These are phyloP conservation scores for Equus quagga DNA, from an alignment of 2,113 vertebrate species.

Conservation along the genomic window DNA sequence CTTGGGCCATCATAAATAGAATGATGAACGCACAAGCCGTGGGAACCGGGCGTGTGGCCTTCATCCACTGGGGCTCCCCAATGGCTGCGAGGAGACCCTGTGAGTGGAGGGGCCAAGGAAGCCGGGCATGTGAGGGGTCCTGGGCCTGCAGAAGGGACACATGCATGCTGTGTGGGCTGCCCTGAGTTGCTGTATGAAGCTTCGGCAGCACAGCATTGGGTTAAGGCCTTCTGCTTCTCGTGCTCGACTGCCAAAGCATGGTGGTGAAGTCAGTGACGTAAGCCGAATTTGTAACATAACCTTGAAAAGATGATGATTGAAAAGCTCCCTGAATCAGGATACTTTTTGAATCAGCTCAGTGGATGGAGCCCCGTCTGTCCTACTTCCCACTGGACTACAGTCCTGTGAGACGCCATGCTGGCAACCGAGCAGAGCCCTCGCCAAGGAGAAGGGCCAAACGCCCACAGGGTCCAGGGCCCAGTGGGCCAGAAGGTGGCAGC, in stretches of 20 bases:
- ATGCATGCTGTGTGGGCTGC: neutral
- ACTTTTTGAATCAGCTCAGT: too few species aligned
- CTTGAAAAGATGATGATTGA: neutral
- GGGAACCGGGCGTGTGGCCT: neutral
- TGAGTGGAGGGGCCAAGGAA: fast-evolving
- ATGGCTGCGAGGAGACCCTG: neutral
- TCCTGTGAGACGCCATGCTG: too few species aligned
- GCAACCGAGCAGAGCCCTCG: neutral
- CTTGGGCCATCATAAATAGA: neutral
- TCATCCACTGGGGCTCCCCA: too few species aligned
- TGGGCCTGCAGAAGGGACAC: neutral
- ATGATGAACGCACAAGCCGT: fast-evolving
- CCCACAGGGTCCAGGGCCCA: fast-evolving
- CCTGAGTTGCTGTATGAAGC: neutral
- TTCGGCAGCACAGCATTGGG: fast-evolving
- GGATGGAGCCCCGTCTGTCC: neutral
- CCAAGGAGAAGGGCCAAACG: fast-evolving
- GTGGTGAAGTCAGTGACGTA: too few species aligned
- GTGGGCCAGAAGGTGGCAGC: fast-evolving
- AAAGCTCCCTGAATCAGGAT: neutral
- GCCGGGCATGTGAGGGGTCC: fast-evolving
- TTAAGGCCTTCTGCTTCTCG: neutral
- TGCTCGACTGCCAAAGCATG: fast-evolving
- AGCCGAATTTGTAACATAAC: neutral
- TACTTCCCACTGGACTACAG: neutral